Base-by-base conservation (phyloP, 2,113 vertebrate genomes). In the Sigmodon hispidus region DNA sequence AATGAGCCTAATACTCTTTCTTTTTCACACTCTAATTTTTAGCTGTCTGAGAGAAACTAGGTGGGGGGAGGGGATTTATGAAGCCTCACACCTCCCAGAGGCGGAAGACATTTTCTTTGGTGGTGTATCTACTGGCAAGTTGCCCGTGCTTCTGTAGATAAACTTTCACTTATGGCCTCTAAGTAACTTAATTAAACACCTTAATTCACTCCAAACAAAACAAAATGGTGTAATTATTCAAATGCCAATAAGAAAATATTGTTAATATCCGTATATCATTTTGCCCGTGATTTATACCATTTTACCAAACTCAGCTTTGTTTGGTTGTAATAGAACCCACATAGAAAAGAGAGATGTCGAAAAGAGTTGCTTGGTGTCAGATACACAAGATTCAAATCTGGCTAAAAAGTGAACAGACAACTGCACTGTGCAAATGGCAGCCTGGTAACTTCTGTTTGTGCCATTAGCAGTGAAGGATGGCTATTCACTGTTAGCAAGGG, bases 291-390 rank as follows among this genome's bases (percentile, higher is more conserved):
- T 61, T 70, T 29, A 69, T 89, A 72, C 77, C 7, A 75, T 89
- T 91, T 96, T 59, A 45, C n/a, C 55, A n/a, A 87, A 72, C 72
- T 43, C 43, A 67, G 61, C 61, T 81, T 94, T 95, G 45, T 75
- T 17, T 57, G 55, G 55, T 17, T 57, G 55, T 57, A 57, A 57
- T 57, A 57, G 55, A 57, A 16, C 55, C 31, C 11, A 6, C 31
- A 24, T 50, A 59, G 40, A 57, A 92, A 70, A 73, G n/a, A 13
- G 29, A 26, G 8, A 1, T 75, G 11, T 70, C 50, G 40, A 59
- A 87, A 88, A 57, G 40, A 55, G 29, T 67, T 67, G 1, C 55
- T 61, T 88, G 9, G 34, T n/a, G 21, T 91, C 40, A 43, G 80
- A 65, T 59, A 63, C 26, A 11, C 0, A 15, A 63, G 55, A 40